Conservation (phyloP, 2,888 invertebrate genomes). For the Tipula vernalis region DNA sequence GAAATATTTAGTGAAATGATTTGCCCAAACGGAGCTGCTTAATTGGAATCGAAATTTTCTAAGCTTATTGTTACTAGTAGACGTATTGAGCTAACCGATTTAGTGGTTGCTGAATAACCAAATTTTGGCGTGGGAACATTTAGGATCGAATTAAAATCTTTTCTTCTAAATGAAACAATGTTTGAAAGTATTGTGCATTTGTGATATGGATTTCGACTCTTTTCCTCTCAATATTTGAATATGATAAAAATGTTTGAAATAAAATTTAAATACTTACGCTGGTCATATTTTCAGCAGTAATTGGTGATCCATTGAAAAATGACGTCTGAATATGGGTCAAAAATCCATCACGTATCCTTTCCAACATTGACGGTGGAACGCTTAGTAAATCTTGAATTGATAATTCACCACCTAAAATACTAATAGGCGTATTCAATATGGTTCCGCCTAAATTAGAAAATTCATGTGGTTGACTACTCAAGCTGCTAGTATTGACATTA, state of each 20-base stretch:
- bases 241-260: too few relatives aligned
- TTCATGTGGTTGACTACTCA: conserved; percentile 13
- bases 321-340: conserved; percentile 24
- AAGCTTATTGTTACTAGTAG: background rate
- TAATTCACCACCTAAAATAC: conserved; percentile 18
- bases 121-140: too few relatives aligned
- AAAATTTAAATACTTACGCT: conserved; percentile 17
- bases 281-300: conserved; percentile 26
- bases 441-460: conserved; percentile 17
- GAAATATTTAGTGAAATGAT: too few relatives aligned
- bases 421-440: conserved; percentile 16
- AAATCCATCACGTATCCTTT: conserved; percentile 25
- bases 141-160: too few relatives aligned
- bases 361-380: conserved; percentile 18
- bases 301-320: conserved; percentile 26
- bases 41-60: too few relatives aligned
- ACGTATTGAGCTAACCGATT: background rate
- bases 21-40: too few relatives aligned
- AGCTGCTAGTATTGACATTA: background rate
- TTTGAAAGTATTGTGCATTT: too few relatives aligned
- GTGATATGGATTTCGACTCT: too few relatives aligned
- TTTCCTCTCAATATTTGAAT: too few relatives aligned
- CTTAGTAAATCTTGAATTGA: conserved; percentile 18
- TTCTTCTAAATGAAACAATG: too few relatives aligned
- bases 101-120: too few relatives aligned